Evolutionary conservation across 1,140 invertebrate species (phyloP).

Genomic region (Drosophila miranda): DNA sequence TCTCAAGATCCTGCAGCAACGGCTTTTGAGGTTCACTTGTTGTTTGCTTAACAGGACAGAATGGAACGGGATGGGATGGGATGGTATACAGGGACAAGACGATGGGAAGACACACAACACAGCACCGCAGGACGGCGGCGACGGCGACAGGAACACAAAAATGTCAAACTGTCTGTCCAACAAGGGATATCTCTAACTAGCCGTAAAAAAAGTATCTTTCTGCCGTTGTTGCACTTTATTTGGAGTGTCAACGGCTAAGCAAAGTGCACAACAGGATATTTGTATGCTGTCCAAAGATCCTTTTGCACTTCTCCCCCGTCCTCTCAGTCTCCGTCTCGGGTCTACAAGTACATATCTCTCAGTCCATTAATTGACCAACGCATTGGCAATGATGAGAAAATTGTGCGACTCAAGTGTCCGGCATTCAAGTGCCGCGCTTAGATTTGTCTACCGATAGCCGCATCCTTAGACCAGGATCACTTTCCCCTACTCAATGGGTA

Average conservation of each 20-base stretch:
- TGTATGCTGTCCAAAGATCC: slow-evolving; percentile 39
- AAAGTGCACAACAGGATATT: slow-evolving; percentile 73
- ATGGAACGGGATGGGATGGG: neutral
- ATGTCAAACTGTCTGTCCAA: slow-evolving; percentile 70
- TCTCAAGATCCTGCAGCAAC: slow-evolving; percentile 35
- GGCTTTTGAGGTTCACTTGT: slow-evolving; percentile 55
- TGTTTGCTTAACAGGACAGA: slow-evolving; percentile 70
- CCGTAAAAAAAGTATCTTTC: slow-evolving; percentile 71
- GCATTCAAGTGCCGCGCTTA: slow-evolving; percentile 67
- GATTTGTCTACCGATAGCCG: slow-evolving; percentile 65
- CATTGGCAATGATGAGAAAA: slow-evolving; percentile 76
- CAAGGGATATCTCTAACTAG: slow-evolving; percentile 77
- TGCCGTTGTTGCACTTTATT: slow-evolving; percentile 72
- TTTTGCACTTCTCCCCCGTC: slow-evolving; percentile 1
- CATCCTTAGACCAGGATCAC: slow-evolving; percentile 47
- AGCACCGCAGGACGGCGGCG: slow-evolving; percentile 67
- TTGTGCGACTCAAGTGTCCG: slow-evolving; percentile 65
- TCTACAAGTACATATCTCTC: slow-evolving; percentile 9
- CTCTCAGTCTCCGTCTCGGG: neutral
- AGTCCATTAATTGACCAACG: slow-evolving; percentile 72
- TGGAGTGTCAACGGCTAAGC: slow-evolving; percentile 71
- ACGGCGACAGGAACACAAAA: slow-evolving; percentile 65
- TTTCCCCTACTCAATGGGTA: slow-evolving; percentile 53
- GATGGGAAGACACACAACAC: slow-evolving; percentile 25
- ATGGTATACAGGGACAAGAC: no score